These are phyloP conservation scores for Aix galericulata DNA, from an alignment of 2,113 vertebrate species.

Conservation along the genomic window DNA sequence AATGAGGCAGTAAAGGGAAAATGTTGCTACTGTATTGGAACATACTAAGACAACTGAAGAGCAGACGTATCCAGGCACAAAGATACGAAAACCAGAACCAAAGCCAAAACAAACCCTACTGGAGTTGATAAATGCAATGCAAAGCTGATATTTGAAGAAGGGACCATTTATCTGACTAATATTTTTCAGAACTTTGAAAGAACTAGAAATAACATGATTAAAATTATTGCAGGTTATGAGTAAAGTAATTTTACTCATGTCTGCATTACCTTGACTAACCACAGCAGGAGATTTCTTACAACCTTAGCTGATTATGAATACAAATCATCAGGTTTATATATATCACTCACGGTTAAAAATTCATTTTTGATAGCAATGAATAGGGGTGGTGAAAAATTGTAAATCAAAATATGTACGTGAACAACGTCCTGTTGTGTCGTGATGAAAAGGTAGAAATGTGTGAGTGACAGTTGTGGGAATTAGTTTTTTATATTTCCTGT, in stretches of 20 bases:
- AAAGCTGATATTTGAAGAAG: neutral
- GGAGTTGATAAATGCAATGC: neutral
- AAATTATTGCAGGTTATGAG: neutral
- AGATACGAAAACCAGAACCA: neutral
- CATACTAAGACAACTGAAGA: neutral
- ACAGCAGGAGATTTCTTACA: neutral
- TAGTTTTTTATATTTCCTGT: neutral
- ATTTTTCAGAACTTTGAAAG: neutral
- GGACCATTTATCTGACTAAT: neutral
- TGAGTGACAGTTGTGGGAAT: neutral
- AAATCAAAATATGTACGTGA: neutral
- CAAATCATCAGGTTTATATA: neutral
- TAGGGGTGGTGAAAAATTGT: neutral
- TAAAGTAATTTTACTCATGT: neutral
- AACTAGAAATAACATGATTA: neutral
- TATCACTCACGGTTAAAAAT: neutral
- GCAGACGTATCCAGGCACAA: neutral
- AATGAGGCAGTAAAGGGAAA: slow-evolving; percentile 51
- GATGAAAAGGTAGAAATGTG: neutral
- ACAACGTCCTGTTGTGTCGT: neutral
- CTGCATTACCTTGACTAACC: neutral
- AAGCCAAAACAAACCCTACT: neutral
- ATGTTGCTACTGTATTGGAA: slow-evolving; percentile 10
- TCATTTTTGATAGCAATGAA: neutral
- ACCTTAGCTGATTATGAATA: neutral